These are phyloP conservation scores for Trichosurus vulpecula DNA, from an alignment of 2,797 vertebrate species.

Conservation along the genomic window DNA sequence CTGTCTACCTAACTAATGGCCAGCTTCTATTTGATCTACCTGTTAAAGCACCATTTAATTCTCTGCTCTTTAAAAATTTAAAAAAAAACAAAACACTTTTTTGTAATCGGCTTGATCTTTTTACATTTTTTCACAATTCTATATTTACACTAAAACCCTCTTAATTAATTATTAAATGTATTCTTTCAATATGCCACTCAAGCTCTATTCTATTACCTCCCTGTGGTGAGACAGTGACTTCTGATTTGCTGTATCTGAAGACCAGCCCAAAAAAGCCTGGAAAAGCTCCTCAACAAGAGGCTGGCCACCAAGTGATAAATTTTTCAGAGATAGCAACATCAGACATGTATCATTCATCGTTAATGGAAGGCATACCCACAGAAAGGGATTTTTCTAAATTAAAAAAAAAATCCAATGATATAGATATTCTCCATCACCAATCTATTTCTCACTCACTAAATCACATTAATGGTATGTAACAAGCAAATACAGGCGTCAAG, in stretches of 20 bases:
- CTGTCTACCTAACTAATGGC: background rate
- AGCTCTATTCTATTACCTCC: background rate
- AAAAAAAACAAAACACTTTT: background rate
- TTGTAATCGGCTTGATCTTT: conserved; percentile 15
- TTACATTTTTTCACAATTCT: conserved; percentile 35
- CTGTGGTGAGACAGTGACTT: background rate
- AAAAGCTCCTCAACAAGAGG: background rate
- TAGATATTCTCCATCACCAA: conserved; percentile 15
- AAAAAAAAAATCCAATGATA: background rate
- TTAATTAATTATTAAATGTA: conserved; percentile 37
- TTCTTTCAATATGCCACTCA: background rate
- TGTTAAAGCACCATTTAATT: background rate
- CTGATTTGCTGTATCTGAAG: background rate
- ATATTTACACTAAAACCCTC: conserved; percentile 40
- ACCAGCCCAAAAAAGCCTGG: background rate
- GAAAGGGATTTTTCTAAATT: background rate
- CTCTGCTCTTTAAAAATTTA: background rate
- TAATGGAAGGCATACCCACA: background rate
- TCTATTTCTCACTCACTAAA: conserved; percentile 14
- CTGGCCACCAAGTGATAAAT: background rate
- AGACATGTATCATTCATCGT: background rate
- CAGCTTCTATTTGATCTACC: background rate
- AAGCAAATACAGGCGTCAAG: conserved; percentile 15
- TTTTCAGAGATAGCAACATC: background rate
- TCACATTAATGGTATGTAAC: background rate